Conservation (phyloP, 1,140 invertebrate genomes). For the Orchesella cincta region DNA sequence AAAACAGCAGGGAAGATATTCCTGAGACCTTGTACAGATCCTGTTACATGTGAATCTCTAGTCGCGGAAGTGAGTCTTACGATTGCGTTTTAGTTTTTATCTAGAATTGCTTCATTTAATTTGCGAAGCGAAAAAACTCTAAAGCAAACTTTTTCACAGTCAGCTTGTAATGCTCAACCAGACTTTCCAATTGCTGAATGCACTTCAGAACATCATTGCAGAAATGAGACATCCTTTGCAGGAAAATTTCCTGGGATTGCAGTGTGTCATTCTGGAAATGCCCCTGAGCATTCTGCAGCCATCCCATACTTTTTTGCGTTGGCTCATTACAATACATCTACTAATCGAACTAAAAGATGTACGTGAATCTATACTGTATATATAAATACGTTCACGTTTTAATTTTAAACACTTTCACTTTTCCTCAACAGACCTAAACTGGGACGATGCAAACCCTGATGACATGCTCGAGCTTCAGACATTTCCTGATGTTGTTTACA, state of each 20-base stretch:
- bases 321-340: background rate
- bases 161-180: background rate
- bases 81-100: background rate
- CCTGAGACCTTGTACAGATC: background rate
- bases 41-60: conserved; percentile 11
- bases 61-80: background rate
- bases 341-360: background rate
- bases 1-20: conserved; percentile 14
- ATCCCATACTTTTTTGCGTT: background rate
- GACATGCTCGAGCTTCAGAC: background rate
- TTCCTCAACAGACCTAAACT: background rate
- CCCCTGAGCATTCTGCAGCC: background rate
- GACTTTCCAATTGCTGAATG: background rate
- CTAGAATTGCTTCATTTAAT: too few species aligned
- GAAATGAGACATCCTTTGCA: background rate
- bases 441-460: conserved; percentile 10
- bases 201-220: background rate
- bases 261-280: conserved; percentile 10
- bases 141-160: background rate
- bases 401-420: background rate
- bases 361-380: background rate
- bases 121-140: background rate
- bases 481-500: background rate
- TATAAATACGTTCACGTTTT: background rate
- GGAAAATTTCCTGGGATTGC: conserved; percentile 1